phyloP scores from a whole-genome alignment of 2,888 invertebrate genomes.

The Erebia ligea region DNA sequence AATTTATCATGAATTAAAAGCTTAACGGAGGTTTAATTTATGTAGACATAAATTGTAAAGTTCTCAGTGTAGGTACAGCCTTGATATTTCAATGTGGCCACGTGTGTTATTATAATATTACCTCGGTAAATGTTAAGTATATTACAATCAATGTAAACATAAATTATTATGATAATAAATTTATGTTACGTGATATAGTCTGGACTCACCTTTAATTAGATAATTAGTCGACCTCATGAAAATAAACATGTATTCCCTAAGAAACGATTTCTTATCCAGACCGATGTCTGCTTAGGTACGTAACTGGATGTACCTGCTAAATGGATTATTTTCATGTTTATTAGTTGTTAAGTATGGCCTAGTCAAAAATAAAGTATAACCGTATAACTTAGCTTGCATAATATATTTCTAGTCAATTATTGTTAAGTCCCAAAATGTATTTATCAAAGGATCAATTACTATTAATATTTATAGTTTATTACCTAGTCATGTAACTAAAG shows the following conservation, averaged over 20 bases:
- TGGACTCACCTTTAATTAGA: background rate
- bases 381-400: constrained; percentile 54
- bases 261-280: background rate
- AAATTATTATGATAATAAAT: background rate
- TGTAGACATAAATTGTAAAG: background rate
- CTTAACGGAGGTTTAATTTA: background rate
- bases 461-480: constrained; percentile 27
- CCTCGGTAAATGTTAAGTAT: background rate
- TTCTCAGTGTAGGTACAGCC: background rate
- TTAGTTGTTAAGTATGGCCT: constrained; percentile 52
- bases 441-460: constrained; percentile 37
- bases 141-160: constrained; percentile 1
- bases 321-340: constrained; percentile 20
- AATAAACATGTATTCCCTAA: background rate
- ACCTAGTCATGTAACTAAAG: constrained; percentile 16
- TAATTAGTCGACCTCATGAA: background rate
- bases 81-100: background rate
- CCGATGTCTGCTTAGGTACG: background rate
- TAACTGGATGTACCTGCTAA: background rate
- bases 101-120: no score
- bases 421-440: constrained; percentile 37
- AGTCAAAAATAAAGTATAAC: constrained; percentile 55
- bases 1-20: constrained; percentile 1
- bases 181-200: background rate
- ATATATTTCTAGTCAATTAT: constrained; percentile 73